These are phyloP conservation scores for Marisa cornuarietis DNA, from an alignment of 1,140 invertebrate species.

Conservation along the genomic window DNA sequence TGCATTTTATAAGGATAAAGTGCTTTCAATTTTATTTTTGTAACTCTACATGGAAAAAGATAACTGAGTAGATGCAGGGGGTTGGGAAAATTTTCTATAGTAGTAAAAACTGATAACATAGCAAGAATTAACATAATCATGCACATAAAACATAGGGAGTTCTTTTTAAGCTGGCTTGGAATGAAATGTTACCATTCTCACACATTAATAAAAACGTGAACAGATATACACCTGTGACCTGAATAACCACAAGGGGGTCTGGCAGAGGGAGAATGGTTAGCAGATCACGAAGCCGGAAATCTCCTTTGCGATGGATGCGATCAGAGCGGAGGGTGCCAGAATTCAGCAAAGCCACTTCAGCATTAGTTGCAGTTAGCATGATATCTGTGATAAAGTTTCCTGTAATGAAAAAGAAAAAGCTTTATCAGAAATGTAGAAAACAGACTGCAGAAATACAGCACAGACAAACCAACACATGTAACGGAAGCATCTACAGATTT, in stretches of 20 bases:
- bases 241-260: slow-evolving; percentile 81
- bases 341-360: slow-evolving; percentile 86
- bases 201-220: neutral
- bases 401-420: slow-evolving; percentile 33
- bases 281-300: slow-evolving; percentile 84
- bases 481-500: neutral
- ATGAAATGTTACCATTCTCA: no score
- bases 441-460: neutral
- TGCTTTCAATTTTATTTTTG: no score
- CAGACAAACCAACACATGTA: neutral
- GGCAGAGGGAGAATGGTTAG: slow-evolving; percentile 85
- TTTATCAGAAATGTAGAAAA: slow-evolving; percentile 10
- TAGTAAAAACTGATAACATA: no score
- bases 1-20: no score
- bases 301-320: slow-evolving; percentile 76
- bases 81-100: no score
- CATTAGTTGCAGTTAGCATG: slow-evolving; percentile 82
- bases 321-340: slow-evolving; percentile 88
- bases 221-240: slow-evolving; percentile 53
- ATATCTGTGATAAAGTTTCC: slow-evolving; percentile 92
- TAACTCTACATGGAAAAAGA: no score
- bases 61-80: no score
- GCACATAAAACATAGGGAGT: no score
- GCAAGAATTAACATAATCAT: no score
- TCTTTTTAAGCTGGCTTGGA: no score